Evolutionary conservation across 1,140 invertebrate genomes (phyloP), one percentile per base, ranked within the genome.

Genomic region (Drosophila saltans): DNA sequence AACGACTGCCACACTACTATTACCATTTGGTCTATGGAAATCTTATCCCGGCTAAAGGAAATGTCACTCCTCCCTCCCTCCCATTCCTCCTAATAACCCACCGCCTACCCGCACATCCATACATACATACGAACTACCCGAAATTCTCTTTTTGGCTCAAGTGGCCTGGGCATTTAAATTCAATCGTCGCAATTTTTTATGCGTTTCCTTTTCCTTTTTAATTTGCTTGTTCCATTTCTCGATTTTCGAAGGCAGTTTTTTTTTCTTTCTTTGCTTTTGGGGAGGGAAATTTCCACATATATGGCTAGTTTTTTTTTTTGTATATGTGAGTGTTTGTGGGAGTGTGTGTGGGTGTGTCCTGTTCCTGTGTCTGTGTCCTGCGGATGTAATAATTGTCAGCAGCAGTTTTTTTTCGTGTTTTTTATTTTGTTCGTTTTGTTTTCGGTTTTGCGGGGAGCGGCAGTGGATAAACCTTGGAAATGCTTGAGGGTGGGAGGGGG

Each of bases 371-470:
- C 33, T 57, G 26, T 85, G 67, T 89, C 75, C 66, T 89, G 84
- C 80, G 84, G 80, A 89, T 88, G 75, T 89, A 88, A 89, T 88
- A 83, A 89, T 89, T 88, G 84, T 88, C 80, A 89, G 84, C 71
- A 83, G 78, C 84, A 88, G 77, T 80, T 86, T 86, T 76, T 72
- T 45, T 52, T n/a, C 4, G n/a, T 52, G 26, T 40, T 40, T 40
- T 1, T 40, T 40, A 11, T 40, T 11, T 40, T 10, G 21, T 52
- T 52, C 45, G 21, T 9, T 52, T 21, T 11, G 45, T 26, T 52
- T 48, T 48, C 2, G 45, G 7, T 48, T 48, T 45, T 48, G 45
- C 43, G 43, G 11, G 16, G 5, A 16, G 45, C 1, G 45, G 45
- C 45, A 30, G 16, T 48, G 45, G 16, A 6, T 8, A 16, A 16